These are phyloP conservation scores for Urocolius indicus DNA, from an alignment of 2,113 vertebrate species.

Conservation along the genomic window DNA sequence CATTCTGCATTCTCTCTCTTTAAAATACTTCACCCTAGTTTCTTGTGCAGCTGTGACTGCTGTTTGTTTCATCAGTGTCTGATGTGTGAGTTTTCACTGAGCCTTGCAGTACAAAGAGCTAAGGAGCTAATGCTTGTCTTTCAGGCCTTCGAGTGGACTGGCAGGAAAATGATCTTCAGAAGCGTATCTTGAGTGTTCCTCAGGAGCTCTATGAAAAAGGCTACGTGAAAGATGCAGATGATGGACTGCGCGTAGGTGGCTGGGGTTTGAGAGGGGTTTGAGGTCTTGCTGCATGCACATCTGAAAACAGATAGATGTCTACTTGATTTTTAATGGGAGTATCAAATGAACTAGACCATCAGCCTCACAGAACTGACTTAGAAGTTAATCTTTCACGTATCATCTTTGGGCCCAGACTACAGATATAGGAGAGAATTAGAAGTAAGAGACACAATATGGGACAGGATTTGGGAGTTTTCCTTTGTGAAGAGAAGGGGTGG, in stretches of 20 bases:
- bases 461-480: neutral
- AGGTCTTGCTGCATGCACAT: neutral
- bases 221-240: constrained; percentile 91
- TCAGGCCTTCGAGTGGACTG: constrained; percentile 92
- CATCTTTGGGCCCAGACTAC: neutral
- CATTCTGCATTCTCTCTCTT: neutral
- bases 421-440: neutral
- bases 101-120: neutral
- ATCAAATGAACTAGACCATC: neutral
- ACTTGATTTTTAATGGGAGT: neutral
- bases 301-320: neutral
- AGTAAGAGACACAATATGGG: neutral
- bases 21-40: neutral
- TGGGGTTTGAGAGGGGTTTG: neutral
- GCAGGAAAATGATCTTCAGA: constrained; percentile 90
- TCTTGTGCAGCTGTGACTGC: neutral
- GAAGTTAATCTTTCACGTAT: rapidly evolving
- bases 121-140: neutral
- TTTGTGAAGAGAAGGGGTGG: neutral
- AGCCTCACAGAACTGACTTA: neutral
- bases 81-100: rapidly evolving
- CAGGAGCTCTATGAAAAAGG: constrained; percentile 91
- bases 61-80: neutral
- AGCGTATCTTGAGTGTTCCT: constrained; percentile 88
- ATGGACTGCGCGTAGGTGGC: constrained; percentile 86